Base-by-base conservation (phyloP, 2,797 vertebrate genomes). In the Eutrigla gurnardus region DNA sequence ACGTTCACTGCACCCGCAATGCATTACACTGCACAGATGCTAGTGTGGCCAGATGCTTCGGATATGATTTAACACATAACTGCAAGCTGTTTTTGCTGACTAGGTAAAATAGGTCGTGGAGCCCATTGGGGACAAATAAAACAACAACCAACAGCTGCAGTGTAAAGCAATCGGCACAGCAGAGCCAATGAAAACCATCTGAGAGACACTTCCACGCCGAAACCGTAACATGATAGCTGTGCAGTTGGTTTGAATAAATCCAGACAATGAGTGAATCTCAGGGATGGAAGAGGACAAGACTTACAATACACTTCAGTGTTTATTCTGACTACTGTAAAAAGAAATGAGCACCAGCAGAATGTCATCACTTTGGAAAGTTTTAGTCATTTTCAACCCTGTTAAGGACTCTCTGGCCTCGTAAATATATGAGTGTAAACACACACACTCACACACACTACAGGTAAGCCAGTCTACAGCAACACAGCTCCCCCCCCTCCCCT, bases 371-470 rank as follows among this genome's bases (percentile, higher is more conserved):
- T 2, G 32, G 47, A 68, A 71, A 54, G 32, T 43, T 47, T 33
- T 3, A 15, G 37, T 67, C 35, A 57, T 42, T 65, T 57, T 45
- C 55, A 66, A 54, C 15, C 35, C 32, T n/a, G 2, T 61, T 37
- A 47, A 46, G 15, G n/a, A 42, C 46, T 67, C 2, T 64, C 63
- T 15, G 66, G 76, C 46, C 69, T 39, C 47, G 55, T 33, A 72
- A 80, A 49, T n/a, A n/a, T 17, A 63, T 53, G 7, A 76, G 14
- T 32, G 3, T 57, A 68, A 45, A 53, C 6, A 52, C 50, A 67
- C 68, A 46, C 59, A 55, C 75, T 81, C 63, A 84, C 45, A 79
- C 87, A 90, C 61, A 58, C 50, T 39, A 80, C 87, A 90, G 86
- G 89, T 90, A 87, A 85, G 63, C 66, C 62, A 73, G 79, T 70